Conservation (phyloP, 2,888 invertebrate species). For the Pyralis farinalis region DNA sequence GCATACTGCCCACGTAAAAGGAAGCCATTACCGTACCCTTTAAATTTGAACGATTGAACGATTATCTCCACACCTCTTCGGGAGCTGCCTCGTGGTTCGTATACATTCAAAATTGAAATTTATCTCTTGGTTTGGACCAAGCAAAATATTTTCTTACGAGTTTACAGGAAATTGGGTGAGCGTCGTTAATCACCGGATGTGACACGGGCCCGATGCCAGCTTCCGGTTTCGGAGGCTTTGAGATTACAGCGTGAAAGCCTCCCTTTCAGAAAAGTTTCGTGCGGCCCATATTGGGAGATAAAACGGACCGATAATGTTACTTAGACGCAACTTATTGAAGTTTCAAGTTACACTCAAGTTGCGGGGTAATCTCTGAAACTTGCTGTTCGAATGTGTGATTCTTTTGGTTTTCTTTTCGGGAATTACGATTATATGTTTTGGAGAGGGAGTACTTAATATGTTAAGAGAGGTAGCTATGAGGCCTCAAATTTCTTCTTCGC, state of each 20-base stretch:
- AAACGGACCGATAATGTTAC: constrained; percentile 7
- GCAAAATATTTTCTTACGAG: constrained; percentile 46
- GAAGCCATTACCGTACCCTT: too few relatives aligned
- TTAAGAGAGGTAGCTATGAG: too few relatives aligned
- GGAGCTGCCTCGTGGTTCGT: too few relatives aligned
- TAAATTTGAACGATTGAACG: too few relatives aligned
- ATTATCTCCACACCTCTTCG: too few relatives aligned
- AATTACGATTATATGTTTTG: too few relatives aligned
- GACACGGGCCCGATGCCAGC: constrained; percentile 44
- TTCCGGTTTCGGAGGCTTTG: constrained; percentile 32
- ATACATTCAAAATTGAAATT: too few relatives aligned
- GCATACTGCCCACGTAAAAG: too few relatives aligned
- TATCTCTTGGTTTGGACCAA: constrained; percentile 21
- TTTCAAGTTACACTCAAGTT: constrained; percentile 3
- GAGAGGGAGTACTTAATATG: too few relatives aligned
- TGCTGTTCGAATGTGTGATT: not conserved
- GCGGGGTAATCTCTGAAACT: not conserved
- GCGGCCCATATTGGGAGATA: constrained; percentile 9
- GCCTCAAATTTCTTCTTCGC: too few relatives aligned
- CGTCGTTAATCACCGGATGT: constrained; percentile 64
- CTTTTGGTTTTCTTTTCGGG: too few relatives aligned
- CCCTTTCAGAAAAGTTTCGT: constrained; percentile 18
- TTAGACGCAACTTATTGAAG: constrained; percentile 8
- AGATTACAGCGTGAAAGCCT: constrained; percentile 15
- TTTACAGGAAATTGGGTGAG: constrained; percentile 64